Percentiles rank a stretch among this genome's conserved stretches.
These are phyloP conservation scores for Ceratina calcarata DNA, from an alignment of 1,140 invertebrate genomes.

Conservation along the genomic window DNA sequence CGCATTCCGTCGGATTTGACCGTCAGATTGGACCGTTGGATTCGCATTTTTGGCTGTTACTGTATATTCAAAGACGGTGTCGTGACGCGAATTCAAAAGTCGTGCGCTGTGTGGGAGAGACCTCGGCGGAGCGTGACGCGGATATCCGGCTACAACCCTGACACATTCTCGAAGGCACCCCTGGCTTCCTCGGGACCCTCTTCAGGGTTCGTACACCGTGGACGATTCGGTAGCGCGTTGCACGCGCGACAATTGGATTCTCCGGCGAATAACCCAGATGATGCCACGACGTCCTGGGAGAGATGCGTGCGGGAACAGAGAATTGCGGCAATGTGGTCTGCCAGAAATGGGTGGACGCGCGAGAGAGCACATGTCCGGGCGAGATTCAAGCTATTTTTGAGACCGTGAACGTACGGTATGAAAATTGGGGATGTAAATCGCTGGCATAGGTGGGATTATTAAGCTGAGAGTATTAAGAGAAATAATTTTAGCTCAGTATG, in stretches of 20 bases:
- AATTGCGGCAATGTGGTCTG: conserved; percentile 8
- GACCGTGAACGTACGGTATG: neutral
- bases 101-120: conserved; percentile 6
- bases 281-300: neutral
- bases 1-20: no score
- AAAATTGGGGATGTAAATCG: neutral
- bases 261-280: neutral
- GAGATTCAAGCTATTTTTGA: neutral
- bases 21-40: no score
- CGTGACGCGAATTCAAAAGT: conserved; percentile 22
- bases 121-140: conserved; percentile 25
- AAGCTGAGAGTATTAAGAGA: neutral
- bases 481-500: no score
- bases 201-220: neutral
- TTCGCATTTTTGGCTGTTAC: neutral
- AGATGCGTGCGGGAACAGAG: neutral
- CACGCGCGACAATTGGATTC: conserved; percentile 34
- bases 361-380: neutral
- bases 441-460: neutral
- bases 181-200: conserved; percentile 13
- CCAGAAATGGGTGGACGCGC: neutral
- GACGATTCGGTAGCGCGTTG: neutral
- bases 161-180: conserved; percentile 33
- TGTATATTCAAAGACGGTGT: conserved; percentile 30
- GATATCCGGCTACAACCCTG: conserved; percentile 34